These are phyloP conservation scores for Helarctos malayanus DNA, from an alignment of 2,797 vertebrate genomes.

Conservation along the genomic window DNA sequence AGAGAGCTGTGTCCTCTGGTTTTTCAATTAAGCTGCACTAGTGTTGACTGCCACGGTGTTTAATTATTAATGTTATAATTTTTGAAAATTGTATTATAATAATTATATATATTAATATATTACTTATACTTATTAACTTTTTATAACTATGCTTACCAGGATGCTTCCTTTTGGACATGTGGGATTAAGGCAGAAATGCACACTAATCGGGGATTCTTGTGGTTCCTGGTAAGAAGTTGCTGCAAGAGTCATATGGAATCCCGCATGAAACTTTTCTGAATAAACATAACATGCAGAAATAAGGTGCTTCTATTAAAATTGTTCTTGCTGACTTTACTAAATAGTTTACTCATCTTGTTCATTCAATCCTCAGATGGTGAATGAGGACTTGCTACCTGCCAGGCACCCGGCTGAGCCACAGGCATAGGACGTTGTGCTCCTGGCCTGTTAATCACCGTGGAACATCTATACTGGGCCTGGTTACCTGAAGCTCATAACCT, in stretches of 20 bases:
- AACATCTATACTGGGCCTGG: too few species aligned
- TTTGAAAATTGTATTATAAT: background rate
- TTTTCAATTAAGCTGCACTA: background rate
- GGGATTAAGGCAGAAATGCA: background rate
- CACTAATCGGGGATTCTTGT: background rate
- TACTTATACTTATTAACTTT: background rate
- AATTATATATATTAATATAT: background rate
- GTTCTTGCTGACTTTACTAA: background rate
- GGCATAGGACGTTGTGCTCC: fast-evolving
- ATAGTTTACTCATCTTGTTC: background rate
- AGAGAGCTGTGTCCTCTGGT: background rate
- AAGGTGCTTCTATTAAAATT: background rate
- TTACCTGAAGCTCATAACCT: background rate
- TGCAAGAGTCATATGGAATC: background rate
- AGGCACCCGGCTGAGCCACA: background rate
- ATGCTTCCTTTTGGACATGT: background rate
- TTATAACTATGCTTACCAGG: background rate
- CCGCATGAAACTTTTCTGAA: background rate
- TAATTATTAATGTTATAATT: background rate
- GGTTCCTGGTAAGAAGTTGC: background rate
- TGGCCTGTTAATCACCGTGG: fast-evolving
- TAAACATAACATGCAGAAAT: background rate
- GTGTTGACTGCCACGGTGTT: background rate
- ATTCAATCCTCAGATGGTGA: background rate
- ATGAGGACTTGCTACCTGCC: background rate